These are phyloP conservation scores for Brachionus paranguensis DNA, from an alignment of 1,140 invertebrate species.

Conservation along the genomic window DNA sequence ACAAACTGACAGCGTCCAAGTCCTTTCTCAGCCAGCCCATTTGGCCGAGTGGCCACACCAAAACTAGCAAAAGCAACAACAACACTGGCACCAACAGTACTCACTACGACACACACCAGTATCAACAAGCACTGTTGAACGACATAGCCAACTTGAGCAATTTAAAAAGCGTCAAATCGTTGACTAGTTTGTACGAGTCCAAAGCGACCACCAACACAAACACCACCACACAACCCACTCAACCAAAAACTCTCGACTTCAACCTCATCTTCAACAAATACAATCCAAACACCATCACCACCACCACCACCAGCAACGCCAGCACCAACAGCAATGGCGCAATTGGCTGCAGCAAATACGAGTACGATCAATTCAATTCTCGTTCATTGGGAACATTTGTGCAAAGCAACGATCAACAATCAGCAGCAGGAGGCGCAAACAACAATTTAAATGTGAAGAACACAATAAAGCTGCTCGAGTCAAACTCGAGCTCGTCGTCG, in stretches of 20 bases:
- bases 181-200: constrained; percentile 35
- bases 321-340: not conserved
- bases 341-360: not conserved
- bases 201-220: not conserved
- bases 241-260: not conserved
- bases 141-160: constrained; percentile 25
- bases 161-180: constrained; percentile 38
- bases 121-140: not conserved
- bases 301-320: no score
- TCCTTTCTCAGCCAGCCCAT: not conserved
- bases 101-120: not conserved
- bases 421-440: not conserved
- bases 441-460: constrained; percentile 29
- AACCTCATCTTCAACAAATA: constrained; percentile 16
- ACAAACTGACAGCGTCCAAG: not conserved
- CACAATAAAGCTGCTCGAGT: constrained; percentile 18
- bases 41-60: no score
- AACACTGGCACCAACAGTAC: no score
- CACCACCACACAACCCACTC: not conserved
- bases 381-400: not conserved
- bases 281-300: not conserved
- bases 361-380: not conserved
- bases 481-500: not conserved
- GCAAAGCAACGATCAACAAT: not conserved
- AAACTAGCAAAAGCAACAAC: no score